These are phyloP conservation scores for Clamator glandarius DNA, from an alignment of 2,797 vertebrate genomes.

Conservation along the genomic window DNA sequence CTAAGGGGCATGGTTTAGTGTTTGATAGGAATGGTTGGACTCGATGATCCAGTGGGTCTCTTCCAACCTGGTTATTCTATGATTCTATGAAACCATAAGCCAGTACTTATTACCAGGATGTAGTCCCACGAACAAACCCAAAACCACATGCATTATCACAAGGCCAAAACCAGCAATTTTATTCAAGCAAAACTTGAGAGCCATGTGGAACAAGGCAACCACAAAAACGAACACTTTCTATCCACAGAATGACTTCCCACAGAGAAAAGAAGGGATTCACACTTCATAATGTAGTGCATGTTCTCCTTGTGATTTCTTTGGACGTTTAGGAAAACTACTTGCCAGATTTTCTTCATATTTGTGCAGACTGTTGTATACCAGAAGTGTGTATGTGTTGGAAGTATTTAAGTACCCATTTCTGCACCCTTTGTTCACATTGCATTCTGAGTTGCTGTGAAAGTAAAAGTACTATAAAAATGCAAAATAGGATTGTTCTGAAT, in stretches of 20 bases:
- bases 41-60: too few relatives aligned
- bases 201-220: background rate
- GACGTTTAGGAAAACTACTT: background rate
- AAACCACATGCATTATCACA: background rate
- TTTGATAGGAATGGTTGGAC: too few relatives aligned
- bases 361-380: background rate
- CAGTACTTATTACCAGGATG: background rate
- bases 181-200: background rate
- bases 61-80: too few relatives aligned
- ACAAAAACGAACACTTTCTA: background rate
- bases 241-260: background rate
- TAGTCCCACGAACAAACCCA: background rate
- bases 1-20: too few relatives aligned
- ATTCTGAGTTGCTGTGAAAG: background rate
- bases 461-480: background rate
- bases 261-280: background rate
- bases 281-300: fast-evolving
- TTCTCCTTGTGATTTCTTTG: background rate
- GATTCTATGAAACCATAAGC: background rate
- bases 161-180: background rate
- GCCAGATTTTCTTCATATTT: background rate
- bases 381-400: background rate
- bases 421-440: background rate
- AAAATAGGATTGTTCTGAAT: background rate
- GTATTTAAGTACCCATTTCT: background rate